phyloP scores from a whole-genome alignment of 2,888 invertebrate genomes.

The Scaptomyza caliginosa region DNA sequence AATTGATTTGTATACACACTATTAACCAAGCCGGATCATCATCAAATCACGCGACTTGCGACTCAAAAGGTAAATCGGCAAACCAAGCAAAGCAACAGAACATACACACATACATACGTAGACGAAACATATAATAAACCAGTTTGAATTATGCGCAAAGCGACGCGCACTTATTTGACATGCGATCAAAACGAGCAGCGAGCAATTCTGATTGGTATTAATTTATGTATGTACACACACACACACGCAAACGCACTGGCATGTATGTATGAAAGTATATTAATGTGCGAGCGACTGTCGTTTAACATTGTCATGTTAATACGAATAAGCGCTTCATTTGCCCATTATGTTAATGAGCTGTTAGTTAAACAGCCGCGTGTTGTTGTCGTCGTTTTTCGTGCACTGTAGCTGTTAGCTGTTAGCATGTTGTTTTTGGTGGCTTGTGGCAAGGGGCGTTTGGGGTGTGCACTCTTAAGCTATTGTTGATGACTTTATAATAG shows the following conservation, averaged over 20 bases:
- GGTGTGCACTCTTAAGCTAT: conserved; percentile 1
- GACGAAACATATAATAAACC: conserved; percentile 51
- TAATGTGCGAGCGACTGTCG: conserved; percentile 21
- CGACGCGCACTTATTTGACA: conserved; percentile 69
- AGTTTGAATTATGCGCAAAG: conserved; percentile 65
- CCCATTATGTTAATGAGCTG: conserved; percentile 75
- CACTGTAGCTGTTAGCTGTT: conserved; percentile 29
- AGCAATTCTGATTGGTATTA: conserved; percentile 61
- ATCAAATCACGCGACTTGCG: conserved; percentile 24
- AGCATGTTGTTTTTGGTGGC: conserved; percentile 29
- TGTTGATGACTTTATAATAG: conserved; percentile 30
- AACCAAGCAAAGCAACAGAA: conserved; percentile 1
- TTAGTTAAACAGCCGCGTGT: conserved; percentile 53
- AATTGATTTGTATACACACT: conserved; percentile 30
- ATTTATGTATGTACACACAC: conserved; percentile 59
- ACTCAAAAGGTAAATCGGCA: neutral
- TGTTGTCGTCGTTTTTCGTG: conserved; percentile 25
- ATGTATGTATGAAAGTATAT: neutral
- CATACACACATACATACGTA: conserved; percentile 22
- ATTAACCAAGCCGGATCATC: conserved; percentile 28
- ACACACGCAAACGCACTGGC: neutral
- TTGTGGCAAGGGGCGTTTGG: neutral
- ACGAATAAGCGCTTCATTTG: conserved; percentile 34
- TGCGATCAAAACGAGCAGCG: conserved; percentile 62
- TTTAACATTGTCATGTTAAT: conserved; percentile 77